These are phyloP conservation scores for Centropus bengalensis DNA, from an alignment of 2,113 vertebrate species.

Conservation along the genomic window DNA sequence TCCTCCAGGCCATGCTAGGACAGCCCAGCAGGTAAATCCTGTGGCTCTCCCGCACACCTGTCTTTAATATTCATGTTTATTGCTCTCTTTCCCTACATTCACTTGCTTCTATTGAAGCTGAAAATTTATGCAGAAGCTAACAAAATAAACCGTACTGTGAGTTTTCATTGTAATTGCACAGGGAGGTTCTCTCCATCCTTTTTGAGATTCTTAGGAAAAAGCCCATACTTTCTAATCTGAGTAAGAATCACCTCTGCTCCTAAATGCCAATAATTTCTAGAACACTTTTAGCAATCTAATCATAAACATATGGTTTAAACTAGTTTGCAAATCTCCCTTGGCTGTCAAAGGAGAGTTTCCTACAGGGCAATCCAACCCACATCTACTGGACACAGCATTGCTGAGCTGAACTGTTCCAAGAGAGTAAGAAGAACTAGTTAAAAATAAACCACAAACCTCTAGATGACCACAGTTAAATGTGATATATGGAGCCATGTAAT, in stretches of 20 bases:
- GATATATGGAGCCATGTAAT: neutral
- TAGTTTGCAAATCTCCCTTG: neutral
- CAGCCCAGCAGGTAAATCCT: neutral
- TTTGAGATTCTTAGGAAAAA: neutral
- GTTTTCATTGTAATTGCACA: neutral
- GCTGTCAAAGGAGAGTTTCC: neutral
- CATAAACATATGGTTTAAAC: neutral
- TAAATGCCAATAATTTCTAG: neutral
- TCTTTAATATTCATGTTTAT: neutral
- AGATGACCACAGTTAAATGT: neutral
- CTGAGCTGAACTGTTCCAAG: neutral
- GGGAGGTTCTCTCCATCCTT: neutral
- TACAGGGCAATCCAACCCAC: neutral
- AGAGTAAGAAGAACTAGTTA: neutral
- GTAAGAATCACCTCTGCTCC: accelerated
- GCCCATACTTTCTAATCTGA: neutral
- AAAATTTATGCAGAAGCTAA: neutral
- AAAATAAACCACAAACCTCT: neutral
- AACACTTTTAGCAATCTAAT: neutral
- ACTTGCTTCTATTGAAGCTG: neutral
- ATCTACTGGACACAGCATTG: neutral
- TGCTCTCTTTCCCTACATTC: neutral
- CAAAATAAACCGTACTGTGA: neutral
- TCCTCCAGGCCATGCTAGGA: neutral
- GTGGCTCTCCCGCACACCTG: neutral